Evolutionary conservation across 2,113 vertebrate species (phyloP), one percentile per base, ranked within the genome.

Genomic region (Canis aureus): DNA sequence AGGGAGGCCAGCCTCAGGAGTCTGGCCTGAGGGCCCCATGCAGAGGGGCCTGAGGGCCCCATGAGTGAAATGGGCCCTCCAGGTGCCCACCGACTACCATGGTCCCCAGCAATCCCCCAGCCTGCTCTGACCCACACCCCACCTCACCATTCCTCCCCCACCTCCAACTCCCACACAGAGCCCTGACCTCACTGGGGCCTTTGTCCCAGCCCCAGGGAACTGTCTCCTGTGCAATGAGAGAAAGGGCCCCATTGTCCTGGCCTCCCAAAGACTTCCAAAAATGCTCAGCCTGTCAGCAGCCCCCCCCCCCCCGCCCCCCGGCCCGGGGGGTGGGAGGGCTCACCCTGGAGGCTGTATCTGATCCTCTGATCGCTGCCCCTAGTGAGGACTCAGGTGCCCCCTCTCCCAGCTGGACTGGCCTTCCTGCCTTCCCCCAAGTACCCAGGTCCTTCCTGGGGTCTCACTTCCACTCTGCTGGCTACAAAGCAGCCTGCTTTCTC

Each of bases 221-320:
- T 85, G 76, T 93, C 79, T 76, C 81, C 73, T 90, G 81, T 3
- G 1, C 29, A 32, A 15, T 5, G 60, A 97, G 35, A 97, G 92
- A 97, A 97, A 98, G 85, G 51, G 62, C 62, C 67, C 84, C 90
- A 97, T 98, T 98, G 97, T 98, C 59, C 62, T 9, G 19, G 51
- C 93, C 57, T 51, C 76, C 84, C 32, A 29, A 94, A 95, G 95
- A 97, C 81, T 97, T 95, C 64, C 89, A 97, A 89, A 98, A 95
- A 93, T 95, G 92, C 59, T 81, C 71, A 49, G 92, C 74, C 87
- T 20, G 53, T 84, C 90, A 86, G 73, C 43, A 43, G 43, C 43
- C 1, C 6, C 43, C 6, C 5, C 43, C 5, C 43, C 43, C 5
- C 43, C 0, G 1, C 5, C 43, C 43, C 38, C 43, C 5, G 6